Conservation (phyloP, 1,140 invertebrate species). For the Ctenoplectra terminalis region DNA sequence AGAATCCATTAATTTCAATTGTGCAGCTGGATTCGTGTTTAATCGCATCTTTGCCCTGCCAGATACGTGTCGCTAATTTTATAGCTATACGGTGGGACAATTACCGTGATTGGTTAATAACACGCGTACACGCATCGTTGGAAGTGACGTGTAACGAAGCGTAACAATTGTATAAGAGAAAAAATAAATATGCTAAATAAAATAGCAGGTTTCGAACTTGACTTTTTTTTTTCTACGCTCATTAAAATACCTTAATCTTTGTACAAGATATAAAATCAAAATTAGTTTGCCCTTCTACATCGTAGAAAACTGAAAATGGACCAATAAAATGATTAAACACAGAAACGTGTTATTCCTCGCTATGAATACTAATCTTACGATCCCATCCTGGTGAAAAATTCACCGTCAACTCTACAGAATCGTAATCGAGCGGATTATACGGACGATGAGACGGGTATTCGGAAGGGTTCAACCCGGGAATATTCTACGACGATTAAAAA, state of each 20-base stretch:
- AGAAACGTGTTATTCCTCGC: not conserved
- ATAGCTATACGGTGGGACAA: not conserved
- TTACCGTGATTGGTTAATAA: too few species aligned
- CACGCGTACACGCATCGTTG: too few species aligned
- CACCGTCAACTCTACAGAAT: not conserved
- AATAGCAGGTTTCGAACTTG: too few species aligned
- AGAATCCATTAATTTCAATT: conserved; percentile 34
- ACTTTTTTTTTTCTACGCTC: too few species aligned
- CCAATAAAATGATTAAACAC: not conserved
- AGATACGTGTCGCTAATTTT: conserved; percentile 7
- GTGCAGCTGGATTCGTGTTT: not conserved
- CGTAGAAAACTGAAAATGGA: not conserved
- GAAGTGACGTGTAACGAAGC: too few species aligned
- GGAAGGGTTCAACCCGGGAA: not conserved
- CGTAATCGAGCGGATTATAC: conserved; percentile 25
- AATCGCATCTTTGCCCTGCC: conserved; percentile 12
- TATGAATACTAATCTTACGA: conserved; percentile 21
- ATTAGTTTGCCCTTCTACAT: too few species aligned
- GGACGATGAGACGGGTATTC: conserved; percentile 1
- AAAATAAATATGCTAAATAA: too few species aligned
- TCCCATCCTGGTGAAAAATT: not conserved
- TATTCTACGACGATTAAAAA: not conserved
- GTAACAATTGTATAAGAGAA: too few species aligned
- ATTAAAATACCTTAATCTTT: too few species aligned
- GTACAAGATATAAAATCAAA: too few species aligned